phyloP scores from a whole-genome alignment of 2,888 invertebrate species.

The Ommatoiulus sabulosus region DNA sequence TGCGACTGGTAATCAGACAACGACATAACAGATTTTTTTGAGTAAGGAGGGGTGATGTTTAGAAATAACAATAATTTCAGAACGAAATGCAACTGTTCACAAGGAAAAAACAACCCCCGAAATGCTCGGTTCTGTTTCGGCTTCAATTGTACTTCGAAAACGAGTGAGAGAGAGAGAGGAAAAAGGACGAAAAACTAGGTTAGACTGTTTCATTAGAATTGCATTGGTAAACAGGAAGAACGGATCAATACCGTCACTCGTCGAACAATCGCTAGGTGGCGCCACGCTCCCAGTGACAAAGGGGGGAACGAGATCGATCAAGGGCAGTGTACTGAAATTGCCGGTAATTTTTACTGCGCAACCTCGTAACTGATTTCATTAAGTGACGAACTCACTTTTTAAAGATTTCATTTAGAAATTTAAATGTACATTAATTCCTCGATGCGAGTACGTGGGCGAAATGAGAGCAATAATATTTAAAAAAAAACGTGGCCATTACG shows the following conservation, averaged over 20 bases:
- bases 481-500: background rate
- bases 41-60: background rate
- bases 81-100: background rate
- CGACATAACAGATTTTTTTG: background rate
- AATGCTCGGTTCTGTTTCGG: background rate
- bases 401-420: background rate
- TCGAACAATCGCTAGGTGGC: background rate
- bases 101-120: background rate
- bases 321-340: background rate
- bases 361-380: slow-evolving; percentile 13
- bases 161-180: background rate
- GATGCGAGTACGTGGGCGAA: background rate
- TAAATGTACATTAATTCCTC: background rate
- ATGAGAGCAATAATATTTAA: background rate
- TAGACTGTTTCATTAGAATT: slow-evolving; percentile 27
- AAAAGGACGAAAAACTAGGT: background rate
- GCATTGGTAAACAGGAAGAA: slow-evolving; percentile 41
- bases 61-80: background rate
- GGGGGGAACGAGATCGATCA: background rate
- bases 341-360: background rate
- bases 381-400: background rate
- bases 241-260: background rate
- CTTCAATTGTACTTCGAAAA: slow-evolving; percentile 15
- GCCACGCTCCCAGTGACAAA: background rate
- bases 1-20: background rate